Base-by-base conservation (phyloP, 2,113 vertebrate genomes). In the Maccullochella peelii region DNA sequence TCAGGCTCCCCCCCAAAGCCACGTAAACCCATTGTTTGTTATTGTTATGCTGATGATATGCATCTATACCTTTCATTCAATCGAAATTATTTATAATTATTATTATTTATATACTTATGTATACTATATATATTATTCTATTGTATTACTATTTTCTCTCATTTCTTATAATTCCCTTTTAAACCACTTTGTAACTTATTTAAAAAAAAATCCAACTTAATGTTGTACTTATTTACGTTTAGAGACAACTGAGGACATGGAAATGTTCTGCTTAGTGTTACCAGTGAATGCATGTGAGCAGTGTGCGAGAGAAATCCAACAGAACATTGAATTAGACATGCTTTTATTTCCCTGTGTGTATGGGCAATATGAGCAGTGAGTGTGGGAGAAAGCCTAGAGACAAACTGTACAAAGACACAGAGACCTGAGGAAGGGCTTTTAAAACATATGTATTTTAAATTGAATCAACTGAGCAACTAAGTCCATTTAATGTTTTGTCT, bases 241-340 rank as follows among this genome's bases (percentile, higher is more conserved):
- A n/a, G n/a, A n/a, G n/a, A 25, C 47, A 61, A 55, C 44, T 20
- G 8, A 72, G 42, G 36, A 75, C 76, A 50, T 70, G 23, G 36
- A 68, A 44, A 62, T n/a, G 68, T 52, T 86, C 71, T 87, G 85
- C 20, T 83, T 77, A 62, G 47, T 54, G 54, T 86, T 77, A 84
- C 38, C 69, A 20, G 4, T n/a, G 59, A 78, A 65, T 77, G 67
- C 82, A 82, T 79, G 87, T 21, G 57, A 75, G 67, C 69, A 25
- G 44, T 38, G 44, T 66, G 70, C 75, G 85, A 73, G 72, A 73
- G 61, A 82, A 75, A 78, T 84, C 82, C 78, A 91, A 83, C 67
- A 84, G 91, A 90, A 87, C 87, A 91, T 84, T 86, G 79, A 90
- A 89, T 90, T 88, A 81, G 86, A 71, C 86, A 81, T 80, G 80